Conservation (phyloP, 2,797 vertebrate species). For the Meriones psammophilus region DNA sequence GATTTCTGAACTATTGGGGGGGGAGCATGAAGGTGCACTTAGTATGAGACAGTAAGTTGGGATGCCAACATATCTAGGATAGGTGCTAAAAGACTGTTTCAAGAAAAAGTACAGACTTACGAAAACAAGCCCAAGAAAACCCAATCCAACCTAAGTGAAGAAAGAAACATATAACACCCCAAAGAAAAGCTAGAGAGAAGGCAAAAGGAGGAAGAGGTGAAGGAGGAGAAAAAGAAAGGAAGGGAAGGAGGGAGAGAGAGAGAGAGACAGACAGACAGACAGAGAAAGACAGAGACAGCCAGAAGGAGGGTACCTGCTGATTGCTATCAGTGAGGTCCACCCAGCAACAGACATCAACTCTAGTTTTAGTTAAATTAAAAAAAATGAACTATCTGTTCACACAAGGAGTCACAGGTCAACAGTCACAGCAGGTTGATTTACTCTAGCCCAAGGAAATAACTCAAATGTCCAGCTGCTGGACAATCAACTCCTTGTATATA, state of each 20-base stretch:
- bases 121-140: conserved; percentile 41
- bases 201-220: background rate
- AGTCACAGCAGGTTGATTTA: background rate
- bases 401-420: conserved; percentile 38
- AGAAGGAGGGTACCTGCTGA: background rate
- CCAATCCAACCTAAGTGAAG: background rate
- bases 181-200: conserved; percentile 21
- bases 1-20: background rate
- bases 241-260: background rate
- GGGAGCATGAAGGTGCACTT: background rate
- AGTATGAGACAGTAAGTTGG: background rate
- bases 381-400: background rate
- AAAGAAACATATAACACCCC: background rate
- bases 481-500: background rate
- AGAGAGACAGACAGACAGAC: no score
- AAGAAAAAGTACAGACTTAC: conserved; percentile 16
- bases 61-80: background rate
- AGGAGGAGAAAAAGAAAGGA: background rate
- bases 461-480: background rate
- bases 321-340: background rate
- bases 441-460: conserved; percentile 4
- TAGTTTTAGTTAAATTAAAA: conserved; percentile 21
- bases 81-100: background rate
- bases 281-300: no score
- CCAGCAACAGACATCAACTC: background rate